Percentiles rank a stretch among this genome's conserved stretches.
Evolutionary conservation across 2,888 invertebrate species (phyloP).

Genomic region (Thymelicus sylvestris): DNA sequence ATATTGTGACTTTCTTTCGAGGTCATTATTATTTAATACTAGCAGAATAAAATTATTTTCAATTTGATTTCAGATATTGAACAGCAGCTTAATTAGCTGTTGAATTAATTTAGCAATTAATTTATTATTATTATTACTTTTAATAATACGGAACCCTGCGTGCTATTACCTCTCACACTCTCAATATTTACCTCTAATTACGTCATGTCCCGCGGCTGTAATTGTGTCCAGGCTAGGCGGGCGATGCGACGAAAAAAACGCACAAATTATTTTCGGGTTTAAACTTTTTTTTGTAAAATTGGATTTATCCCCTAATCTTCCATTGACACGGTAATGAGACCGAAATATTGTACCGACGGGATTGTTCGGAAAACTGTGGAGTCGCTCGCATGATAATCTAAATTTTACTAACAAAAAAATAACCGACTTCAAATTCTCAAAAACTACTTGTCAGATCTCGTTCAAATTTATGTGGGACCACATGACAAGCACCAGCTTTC

Average conservation of each 20-base stretch:
- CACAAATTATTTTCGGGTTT: slow-evolving; percentile 57
- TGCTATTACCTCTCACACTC: slow-evolving; percentile 22
- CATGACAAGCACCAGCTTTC: too few relatives aligned
- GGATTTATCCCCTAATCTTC: slow-evolving; percentile 82
- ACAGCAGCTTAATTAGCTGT: too few relatives aligned
- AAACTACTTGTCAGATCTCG: too few relatives aligned
- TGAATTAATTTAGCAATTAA: too few relatives aligned
- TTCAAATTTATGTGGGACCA: too few relatives aligned
- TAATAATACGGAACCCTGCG: slow-evolving; percentile 31
- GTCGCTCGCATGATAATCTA: slow-evolving; percentile 43
- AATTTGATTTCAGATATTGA: too few relatives aligned
- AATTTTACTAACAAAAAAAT: too few relatives aligned
- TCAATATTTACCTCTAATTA: slow-evolving; percentile 50
- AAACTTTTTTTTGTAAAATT: slow-evolving; percentile 67
- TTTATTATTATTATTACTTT: too few relatives aligned
- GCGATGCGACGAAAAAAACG: slow-evolving; percentile 64
- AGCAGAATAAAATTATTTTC: too few relatives aligned
- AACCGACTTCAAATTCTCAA: too few relatives aligned
- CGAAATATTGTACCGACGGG: slow-evolving; percentile 71
- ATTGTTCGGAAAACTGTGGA: slow-evolving; percentile 55
- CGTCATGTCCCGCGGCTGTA: slow-evolving; percentile 72
- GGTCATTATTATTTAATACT: too few relatives aligned
- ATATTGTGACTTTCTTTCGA: too few relatives aligned
- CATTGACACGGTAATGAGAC: slow-evolving; percentile 84
- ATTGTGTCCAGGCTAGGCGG: slow-evolving; percentile 65